These are phyloP conservation scores for Tryphoninae sp. DNA, from an alignment of 2,888 invertebrate genomes.

Conservation along the genomic window DNA sequence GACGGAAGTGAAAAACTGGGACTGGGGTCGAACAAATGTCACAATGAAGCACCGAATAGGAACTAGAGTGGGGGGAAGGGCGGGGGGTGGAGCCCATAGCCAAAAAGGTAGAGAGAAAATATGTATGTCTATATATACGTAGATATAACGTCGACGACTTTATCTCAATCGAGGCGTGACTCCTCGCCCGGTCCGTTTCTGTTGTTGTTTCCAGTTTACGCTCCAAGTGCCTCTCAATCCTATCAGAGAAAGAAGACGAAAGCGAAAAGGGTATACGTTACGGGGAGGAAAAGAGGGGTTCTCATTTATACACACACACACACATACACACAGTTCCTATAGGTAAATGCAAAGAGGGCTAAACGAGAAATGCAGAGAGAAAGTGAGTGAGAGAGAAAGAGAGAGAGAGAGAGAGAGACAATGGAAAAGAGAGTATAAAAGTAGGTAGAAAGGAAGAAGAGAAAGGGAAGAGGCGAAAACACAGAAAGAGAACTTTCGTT, in stretches of 20 bases:
- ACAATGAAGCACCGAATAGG: constrained; percentile 48
- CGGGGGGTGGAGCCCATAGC: constrained; percentile 1
- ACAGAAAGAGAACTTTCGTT: constrained; percentile 46
- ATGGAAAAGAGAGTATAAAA: constrained; percentile 47
- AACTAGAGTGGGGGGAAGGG: constrained; percentile 4
- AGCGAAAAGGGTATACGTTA: constrained; percentile 42
- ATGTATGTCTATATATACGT: constrained; percentile 71
- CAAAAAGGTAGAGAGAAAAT: constrained; percentile 9
- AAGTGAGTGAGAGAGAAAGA: constrained; percentile 44
- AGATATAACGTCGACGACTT: constrained; percentile 73
- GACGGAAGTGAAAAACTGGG: constrained; percentile 61
- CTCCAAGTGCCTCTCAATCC: constrained; percentile 78
- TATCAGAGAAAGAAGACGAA: constrained; percentile 75
- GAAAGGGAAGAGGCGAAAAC: constrained; percentile 24
- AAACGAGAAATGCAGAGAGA: constrained; percentile 4
- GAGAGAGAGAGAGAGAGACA: constrained; percentile 31
- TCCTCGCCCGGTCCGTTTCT: constrained; percentile 75
- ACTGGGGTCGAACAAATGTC: constrained; percentile 73
- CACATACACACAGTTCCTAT: not conserved
- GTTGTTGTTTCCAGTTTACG: constrained; percentile 80
- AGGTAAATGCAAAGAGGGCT: not conserved
- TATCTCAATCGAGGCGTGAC: constrained; percentile 78
- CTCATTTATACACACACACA: not conserved
- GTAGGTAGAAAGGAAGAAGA: constrained; percentile 33
- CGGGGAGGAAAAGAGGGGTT: constrained; percentile 14